These are phyloP conservation scores for Menidia beryllina DNA, from an alignment of 2,113 vertebrate genomes.

Conservation along the genomic window DNA sequence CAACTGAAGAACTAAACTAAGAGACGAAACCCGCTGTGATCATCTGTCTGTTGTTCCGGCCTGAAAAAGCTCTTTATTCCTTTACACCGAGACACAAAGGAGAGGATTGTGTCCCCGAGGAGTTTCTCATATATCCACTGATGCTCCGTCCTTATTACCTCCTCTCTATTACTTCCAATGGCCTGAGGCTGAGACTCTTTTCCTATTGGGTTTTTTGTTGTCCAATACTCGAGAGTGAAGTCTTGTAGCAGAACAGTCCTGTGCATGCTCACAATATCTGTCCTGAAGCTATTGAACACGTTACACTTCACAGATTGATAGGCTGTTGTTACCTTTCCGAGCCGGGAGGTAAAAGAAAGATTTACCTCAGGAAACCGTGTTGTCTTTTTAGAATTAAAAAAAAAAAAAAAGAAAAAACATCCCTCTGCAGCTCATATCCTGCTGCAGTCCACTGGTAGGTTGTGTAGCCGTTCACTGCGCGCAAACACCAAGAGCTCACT, in stretches of 20 bases:
- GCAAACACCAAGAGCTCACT: not conserved
- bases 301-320: conserved; percentile 21
- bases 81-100: conserved; percentile 1
- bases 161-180: conserved; percentile 12
- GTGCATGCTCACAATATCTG: conserved; percentile 47
- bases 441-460: not conserved
- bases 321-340: conserved; percentile 21
- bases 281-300: conserved; percentile 40
- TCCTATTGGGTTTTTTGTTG: conserved; percentile 42
- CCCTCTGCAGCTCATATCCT: conserved; percentile 13
- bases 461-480: conserved; percentile 4
- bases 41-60: not conserved
- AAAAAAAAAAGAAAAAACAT: not conserved
- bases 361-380: conserved; percentile 12
- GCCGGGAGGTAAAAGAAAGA: conserved; percentile 25
- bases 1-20: not conserved
- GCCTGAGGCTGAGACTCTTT: conserved; percentile 28
- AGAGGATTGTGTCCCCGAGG: conserved; percentile 17
- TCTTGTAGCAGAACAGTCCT: conserved; percentile 29
- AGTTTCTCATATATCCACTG: conserved; percentile 15
- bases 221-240: conserved; percentile 33
- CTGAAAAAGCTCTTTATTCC: conserved; percentile 1
- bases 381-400: not conserved
- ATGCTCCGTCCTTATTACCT: conserved; percentile 20
- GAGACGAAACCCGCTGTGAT: not conserved